phyloP scores from a whole-genome alignment of 1,140 invertebrate genomes.

The Drosophila bipectinata region DNA sequence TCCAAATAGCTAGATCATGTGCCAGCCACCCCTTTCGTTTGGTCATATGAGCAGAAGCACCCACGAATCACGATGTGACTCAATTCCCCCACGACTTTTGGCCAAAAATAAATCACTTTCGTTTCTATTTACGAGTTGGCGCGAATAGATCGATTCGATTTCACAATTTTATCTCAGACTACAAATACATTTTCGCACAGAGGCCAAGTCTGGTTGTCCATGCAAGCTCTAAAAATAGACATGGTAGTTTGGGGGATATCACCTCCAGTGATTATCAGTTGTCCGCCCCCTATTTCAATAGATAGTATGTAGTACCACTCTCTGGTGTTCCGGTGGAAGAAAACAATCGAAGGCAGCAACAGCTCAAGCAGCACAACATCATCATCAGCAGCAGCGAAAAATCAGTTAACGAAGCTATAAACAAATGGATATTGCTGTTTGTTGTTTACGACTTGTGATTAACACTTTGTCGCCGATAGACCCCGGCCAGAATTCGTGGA shows the following conservation, averaged over 20 bases:
- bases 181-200: slow-evolving; percentile 27
- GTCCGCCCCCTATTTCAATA: background rate
- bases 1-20: slow-evolving; percentile 24
- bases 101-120: slow-evolving; percentile 40
- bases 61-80: background rate
- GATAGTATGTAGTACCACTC: slow-evolving; percentile 30
- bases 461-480: slow-evolving; percentile 52
- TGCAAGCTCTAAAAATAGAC: slow-evolving; percentile 54
- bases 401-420: slow-evolving; percentile 60
- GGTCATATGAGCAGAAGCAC: slow-evolving; percentile 27
- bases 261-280: slow-evolving; percentile 26
- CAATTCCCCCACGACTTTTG: slow-evolving; percentile 18
- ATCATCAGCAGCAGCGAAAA: slow-evolving; percentile 21
- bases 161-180: slow-evolving; percentile 30
- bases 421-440: slow-evolving; percentile 62
- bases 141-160: slow-evolving; percentile 47
- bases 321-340: slow-evolving; percentile 23
- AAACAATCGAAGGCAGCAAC: background rate
- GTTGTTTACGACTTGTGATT: slow-evolving; percentile 67
- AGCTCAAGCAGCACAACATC: background rate
- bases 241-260: slow-evolving; percentile 4
- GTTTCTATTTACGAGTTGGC: slow-evolving; percentile 11
- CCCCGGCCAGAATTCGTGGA: slow-evolving; percentile 43
- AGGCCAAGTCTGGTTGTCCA: slow-evolving; percentile 56
- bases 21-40: slow-evolving; percentile 1